A percentile compares a stretch with the other conserved stretches of the same genome.
Conservation (phyloP, 2,113 vertebrate species). For the Brachypodius melanocephalos region DNA sequence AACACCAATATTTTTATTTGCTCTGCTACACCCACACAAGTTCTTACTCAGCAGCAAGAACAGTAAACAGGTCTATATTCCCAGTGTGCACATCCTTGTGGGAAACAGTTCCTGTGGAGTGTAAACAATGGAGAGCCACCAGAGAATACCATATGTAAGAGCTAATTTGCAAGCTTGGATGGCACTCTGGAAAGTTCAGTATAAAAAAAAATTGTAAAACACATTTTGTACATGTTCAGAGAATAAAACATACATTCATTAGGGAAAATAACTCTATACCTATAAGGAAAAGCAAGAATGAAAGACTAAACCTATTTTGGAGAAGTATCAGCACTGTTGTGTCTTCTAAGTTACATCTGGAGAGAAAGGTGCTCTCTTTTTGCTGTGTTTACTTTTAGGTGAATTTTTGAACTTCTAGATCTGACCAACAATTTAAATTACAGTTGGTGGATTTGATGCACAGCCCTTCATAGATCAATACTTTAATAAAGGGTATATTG, state of each 20-base stretch:
- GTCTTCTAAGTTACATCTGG: background rate
- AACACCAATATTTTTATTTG: background rate
- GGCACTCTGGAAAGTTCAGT: background rate
- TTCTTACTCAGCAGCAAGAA: background rate
- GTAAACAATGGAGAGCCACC: background rate
- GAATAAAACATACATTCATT: background rate
- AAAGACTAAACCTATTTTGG: background rate
- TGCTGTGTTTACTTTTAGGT: background rate
- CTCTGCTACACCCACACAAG: background rate
- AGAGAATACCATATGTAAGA: background rate
- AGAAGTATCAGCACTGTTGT: background rate
- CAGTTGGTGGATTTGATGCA: background rate
- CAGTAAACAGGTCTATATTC: background rate
- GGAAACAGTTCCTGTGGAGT: background rate
- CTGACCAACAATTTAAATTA: background rate
- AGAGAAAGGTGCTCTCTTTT: background rate
- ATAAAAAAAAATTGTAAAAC: background rate
- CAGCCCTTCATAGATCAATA: background rate
- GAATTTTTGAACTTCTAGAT: background rate
- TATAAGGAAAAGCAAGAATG: background rate
- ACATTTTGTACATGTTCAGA: background rate
- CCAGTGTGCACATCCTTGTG: background rate
- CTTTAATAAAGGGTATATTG: background rate
- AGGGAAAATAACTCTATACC: background rate
- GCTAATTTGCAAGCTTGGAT: background rate